Evolutionary conservation across 2,113 vertebrate genomes (phyloP), one percentile per base, ranked within the genome.

Genomic region (Ahaetulla prasina): DNA sequence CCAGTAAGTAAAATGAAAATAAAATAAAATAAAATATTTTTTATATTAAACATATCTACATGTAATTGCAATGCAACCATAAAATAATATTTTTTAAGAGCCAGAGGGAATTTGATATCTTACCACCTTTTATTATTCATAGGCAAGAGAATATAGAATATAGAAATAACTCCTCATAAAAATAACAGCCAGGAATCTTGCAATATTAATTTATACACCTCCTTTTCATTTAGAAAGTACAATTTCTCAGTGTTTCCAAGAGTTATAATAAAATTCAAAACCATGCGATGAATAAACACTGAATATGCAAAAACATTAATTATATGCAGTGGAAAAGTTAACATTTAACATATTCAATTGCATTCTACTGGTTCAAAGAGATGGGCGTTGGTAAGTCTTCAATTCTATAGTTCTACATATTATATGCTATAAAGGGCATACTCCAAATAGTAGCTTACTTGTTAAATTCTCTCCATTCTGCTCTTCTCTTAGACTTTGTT

Each of bases 401-500:
- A 85, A 11, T 20, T 54, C 16, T 45, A 45, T 23, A 55, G 4
- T n/a, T n/a, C n/a, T n/a, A n/a, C 18, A 16, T 30, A 85, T 57
- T 20, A 12, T 0, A 57, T 25, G 3, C 9, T 1, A 8, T 4
- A 23, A 11, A 7, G 43, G 27, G 55, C 8, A n/a, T 52, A n/a
- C 57, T 0, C 1, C 57, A 2, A 18, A 3, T 0, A 0, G 43
- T 0, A 11, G 0, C 0, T 54, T 96, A 97, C 97, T 96, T 97
- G 95, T 20, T 4, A 96, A 96, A 3, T 50, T 93, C 10, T 95
- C 95, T 0, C 74, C 97, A 35, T 97, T 97, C 95, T 96, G 97
- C 60, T 97, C 97, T 7, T 98, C 97, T 85, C 96, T 93, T 94
- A 98, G 97, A 96, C 97, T 97, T 92, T 97, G 97, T 89, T 97